Base-by-base conservation (phyloP, 64 coral and sea anemone genomes). In the Stylophora pistillata region DNA sequence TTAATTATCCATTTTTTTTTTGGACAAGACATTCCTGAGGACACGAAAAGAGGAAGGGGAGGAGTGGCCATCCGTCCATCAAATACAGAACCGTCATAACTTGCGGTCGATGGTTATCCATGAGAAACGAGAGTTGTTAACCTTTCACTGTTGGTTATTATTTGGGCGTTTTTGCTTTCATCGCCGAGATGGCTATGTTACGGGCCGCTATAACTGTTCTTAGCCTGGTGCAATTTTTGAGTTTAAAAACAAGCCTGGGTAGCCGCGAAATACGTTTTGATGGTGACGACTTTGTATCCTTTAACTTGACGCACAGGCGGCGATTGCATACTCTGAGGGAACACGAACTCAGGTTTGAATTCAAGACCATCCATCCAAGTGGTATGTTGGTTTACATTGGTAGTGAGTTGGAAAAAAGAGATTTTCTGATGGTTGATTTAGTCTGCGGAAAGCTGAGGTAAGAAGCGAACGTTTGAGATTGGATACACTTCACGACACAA, bases 271-370 rank as follows among this genome's bases (percentile, higher is more conserved):
- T 82, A 64, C 29, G 58, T n/a, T 14, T 82, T 64, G 57, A 82
- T 82, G 78, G 78, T 10, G 78, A 82, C n/a, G 78, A 82, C 23
- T 65, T 82, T 82, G 78, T 82, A 3, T 60, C 78, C 10, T 82
- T n/a, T 30, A 59, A 82, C 26, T 20, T 82, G 18, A 65, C 9
- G 58, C 16, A 16, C 18, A 23, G 33, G 9, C 78, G 9, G 23
- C 34, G 78, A 59, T 76, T 76, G 53, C 9, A 15, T 31, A 5
- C 56, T 16, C 59, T 61, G 13, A 15, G 20, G 26, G 34, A 20
- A 28, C 58, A 64, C 14, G 37, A 9, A 6, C 27, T 82, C 10
- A 41, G 16, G 0, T 17, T 82, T 33, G 58, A 64, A 13, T 82
- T 82, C 20, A 82, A 64, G 21, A 82, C 78, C 20, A 21, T 64